phyloP scores from a whole-genome alignment of 2,888 invertebrate genomes.

The Antheraea assamensis region DNA sequence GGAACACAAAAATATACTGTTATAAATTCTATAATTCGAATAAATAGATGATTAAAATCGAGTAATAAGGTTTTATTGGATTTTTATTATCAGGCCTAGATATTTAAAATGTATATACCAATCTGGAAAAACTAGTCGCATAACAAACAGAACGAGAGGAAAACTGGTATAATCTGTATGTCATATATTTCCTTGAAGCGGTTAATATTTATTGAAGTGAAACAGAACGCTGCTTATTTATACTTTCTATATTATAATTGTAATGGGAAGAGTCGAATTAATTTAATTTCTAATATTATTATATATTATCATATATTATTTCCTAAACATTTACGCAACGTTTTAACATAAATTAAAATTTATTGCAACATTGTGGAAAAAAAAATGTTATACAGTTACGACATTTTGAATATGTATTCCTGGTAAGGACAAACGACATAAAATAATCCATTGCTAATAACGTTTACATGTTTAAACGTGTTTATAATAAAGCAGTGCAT shows the following conservation, averaged over 20 bases:
- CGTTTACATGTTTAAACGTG: background rate
- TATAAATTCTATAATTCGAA: background rate
- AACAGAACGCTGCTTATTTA: background rate
- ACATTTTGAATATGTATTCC: background rate
- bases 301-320: background rate
- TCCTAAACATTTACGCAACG: background rate
- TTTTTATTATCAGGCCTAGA: background rate
- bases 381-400: background rate
- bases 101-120: background rate
- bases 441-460: background rate
- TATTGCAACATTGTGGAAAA: background rate
- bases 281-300: background rate
- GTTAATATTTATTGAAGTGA: background rate
- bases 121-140: slow-evolving; percentile 4
- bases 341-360: background rate
- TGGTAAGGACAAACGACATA: background rate
- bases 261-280: background rate
- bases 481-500: background rate
- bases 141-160: background rate
- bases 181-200: background rate
- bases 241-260: background rate
- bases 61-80: background rate
- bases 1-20: background rate
- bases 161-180: background rate
- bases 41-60: background rate